Evolutionary conservation across 1,140 invertebrate genomes (phyloP).

Genomic region (Ceratosolen fusciceps): DNA sequence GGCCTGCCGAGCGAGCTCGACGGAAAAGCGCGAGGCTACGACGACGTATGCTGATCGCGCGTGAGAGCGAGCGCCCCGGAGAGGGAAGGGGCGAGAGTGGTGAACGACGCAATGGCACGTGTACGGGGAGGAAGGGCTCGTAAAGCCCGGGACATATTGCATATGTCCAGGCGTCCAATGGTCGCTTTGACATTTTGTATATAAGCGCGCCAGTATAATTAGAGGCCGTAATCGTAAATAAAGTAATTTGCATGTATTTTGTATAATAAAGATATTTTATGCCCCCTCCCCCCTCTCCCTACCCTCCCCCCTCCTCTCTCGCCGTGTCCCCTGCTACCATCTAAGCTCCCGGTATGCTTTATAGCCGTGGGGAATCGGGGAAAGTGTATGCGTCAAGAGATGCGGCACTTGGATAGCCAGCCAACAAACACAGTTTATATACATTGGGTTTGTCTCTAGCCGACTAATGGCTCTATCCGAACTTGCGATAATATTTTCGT

Average conservation of each 20-base stretch:
- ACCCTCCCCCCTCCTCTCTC: not conserved
- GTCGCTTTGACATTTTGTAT: constrained; percentile 66
- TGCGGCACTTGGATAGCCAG: not conserved
- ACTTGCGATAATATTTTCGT: not conserved
- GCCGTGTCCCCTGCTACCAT: not conserved
- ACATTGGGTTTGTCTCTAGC: not conserved
- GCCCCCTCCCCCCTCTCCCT: constrained; percentile 18
- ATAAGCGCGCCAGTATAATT: constrained; percentile 66
- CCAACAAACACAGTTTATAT: not conserved
- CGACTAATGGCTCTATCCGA: constrained; percentile 7
- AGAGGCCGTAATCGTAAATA: constrained; percentile 67
- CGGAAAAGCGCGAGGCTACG: not conserved
- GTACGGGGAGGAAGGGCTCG: constrained; percentile 42
- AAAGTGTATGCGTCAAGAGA: not conserved
- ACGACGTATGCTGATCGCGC: not conserved
- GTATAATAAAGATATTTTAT: constrained; percentile 68
- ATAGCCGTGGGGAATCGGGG: constrained; percentile 31
- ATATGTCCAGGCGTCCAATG: constrained; percentile 23
- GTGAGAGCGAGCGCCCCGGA: not conserved
- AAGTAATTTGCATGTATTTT: constrained; percentile 68
- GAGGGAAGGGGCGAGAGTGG: not conserved
- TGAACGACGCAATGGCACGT: not conserved
- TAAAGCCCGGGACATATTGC: constrained; percentile 63
- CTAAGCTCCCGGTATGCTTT: constrained; percentile 51
- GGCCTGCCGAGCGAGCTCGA: not conserved